Conservation (phyloP, 2,888 invertebrate species). For the Blastobasis adustella region DNA sequence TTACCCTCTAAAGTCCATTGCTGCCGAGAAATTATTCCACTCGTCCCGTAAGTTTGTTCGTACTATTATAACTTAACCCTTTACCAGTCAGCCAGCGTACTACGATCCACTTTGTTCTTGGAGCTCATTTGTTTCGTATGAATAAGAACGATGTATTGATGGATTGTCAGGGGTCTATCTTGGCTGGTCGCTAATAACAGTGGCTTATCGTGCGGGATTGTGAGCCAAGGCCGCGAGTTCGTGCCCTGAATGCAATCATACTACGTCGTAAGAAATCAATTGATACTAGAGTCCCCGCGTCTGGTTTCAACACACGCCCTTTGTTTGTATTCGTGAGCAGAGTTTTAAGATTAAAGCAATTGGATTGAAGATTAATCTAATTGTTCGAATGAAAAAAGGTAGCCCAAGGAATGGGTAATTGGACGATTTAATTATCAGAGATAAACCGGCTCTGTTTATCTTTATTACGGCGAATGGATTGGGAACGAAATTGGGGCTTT, state of each 20-base stretch:
- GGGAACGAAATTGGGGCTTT: no score
- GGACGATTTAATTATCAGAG: no score
- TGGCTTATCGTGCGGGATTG: slow-evolving; percentile 34
- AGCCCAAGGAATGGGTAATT: no score
- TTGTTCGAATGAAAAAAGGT: no score
- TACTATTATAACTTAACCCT: slow-evolving; percentile 9
- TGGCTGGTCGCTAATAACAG: slow-evolving; percentile 21
- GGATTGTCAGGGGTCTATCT: slow-evolving; percentile 9
- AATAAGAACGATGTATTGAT: slow-evolving; percentile 1
- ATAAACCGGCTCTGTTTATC: no score
- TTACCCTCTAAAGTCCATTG: slow-evolving; percentile 1
- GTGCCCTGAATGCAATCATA: slow-evolving; percentile 39
- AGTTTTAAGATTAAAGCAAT: no score
- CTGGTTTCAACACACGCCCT: no score
- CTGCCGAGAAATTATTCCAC: slow-evolving; percentile 4
- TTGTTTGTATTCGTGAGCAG: no score
- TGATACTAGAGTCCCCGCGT: background rate
- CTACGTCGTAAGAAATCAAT: slow-evolving; percentile 11
- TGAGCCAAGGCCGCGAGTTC: slow-evolving; percentile 34
- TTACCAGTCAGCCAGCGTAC: slow-evolving; percentile 4
- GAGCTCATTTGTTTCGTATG: slow-evolving; percentile 1
- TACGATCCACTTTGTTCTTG: slow-evolving; percentile 1
- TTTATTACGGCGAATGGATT: no score
- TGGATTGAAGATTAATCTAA: no score
- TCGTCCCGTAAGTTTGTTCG: slow-evolving; percentile 6